Evolutionary conservation across 2,888 invertebrate genomes (phyloP).

Genomic region (Rutpela maculata): DNA sequence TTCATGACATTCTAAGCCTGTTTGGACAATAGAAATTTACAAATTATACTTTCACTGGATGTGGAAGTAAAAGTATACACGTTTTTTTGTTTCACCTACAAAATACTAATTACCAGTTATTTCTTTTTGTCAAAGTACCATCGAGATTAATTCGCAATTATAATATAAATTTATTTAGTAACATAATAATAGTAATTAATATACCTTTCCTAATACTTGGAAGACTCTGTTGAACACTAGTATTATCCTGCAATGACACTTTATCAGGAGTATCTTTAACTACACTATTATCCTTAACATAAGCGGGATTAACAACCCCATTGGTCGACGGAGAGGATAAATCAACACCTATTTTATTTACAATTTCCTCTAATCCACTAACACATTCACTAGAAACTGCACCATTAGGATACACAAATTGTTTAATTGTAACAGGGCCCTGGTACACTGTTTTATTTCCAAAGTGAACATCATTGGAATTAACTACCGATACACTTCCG

Average conservation of each 20-base stretch:
- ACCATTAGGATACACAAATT: slow-evolving; percentile 77
- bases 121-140: too few relatives aligned
- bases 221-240: slow-evolving; percentile 19
- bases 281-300: slow-evolving; percentile 30
- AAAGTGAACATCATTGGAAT: slow-evolving; percentile 84
- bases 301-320: slow-evolving; percentile 52
- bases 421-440: slow-evolving; percentile 87
- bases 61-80: too few relatives aligned
- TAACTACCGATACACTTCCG: slow-evolving; percentile 80
- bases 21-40: too few relatives aligned
- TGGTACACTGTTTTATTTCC: slow-evolving; percentile 87
- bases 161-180: not conserved
- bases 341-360: slow-evolving; percentile 19
- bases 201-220: slow-evolving; percentile 42
- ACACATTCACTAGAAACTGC: slow-evolving; percentile 36
- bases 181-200: too few relatives aligned
- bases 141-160: too few relatives aligned
- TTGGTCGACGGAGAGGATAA: not conserved
- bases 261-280: not conserved
- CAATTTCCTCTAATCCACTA: slow-evolving; percentile 21
- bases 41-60: too few relatives aligned
- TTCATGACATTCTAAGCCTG: too few relatives aligned
- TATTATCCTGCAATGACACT: not conserved
- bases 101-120: too few relatives aligned
- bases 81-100: too few relatives aligned